phyloP scores from a whole-genome alignment of 1,140 invertebrate genomes.

The Melipona quadrifasciata region DNA sequence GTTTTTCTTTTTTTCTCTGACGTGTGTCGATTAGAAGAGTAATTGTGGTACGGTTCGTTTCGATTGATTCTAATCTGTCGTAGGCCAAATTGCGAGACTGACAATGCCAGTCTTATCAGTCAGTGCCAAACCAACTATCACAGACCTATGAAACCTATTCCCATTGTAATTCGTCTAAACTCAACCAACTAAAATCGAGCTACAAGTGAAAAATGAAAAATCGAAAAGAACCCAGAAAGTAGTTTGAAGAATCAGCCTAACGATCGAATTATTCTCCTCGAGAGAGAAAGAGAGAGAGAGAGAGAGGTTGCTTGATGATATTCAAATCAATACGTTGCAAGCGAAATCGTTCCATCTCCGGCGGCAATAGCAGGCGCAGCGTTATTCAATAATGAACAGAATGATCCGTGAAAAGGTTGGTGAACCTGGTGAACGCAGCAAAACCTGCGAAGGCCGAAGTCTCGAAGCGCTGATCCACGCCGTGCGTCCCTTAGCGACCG shows the following conservation, averaged over 20 bases:
- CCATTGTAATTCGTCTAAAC: background rate
- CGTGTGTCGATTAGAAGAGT: background rate
- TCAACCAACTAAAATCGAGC: background rate
- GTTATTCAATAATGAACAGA: slow-evolving; percentile 52
- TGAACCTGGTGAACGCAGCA: slow-evolving; percentile 66
- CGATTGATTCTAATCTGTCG: background rate
- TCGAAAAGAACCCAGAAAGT: background rate
- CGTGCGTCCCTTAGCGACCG: slow-evolving; percentile 64
- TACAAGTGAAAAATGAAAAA: background rate
- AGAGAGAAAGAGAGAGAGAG: background rate
- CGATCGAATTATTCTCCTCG: background rate
- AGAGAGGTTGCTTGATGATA: background rate
- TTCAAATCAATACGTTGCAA: background rate
- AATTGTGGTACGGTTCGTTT: background rate
- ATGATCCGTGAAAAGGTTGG: slow-evolving; percentile 56
- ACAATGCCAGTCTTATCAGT: too few species aligned
- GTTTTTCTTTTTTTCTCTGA: background rate
- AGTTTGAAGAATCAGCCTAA: background rate
- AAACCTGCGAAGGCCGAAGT: slow-evolving; percentile 67
- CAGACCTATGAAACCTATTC: too few species aligned
- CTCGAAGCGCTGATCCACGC: slow-evolving; percentile 56
- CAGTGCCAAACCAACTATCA: too few species aligned
- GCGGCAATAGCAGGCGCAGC: background rate
- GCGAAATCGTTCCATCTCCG: slow-evolving; percentile 2
- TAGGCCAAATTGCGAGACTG: too few species aligned